Percentiles rank a stretch among this genome's conserved stretches.
phyloP scores from a whole-genome alignment of 2,888 invertebrate genomes.

The Euzetes globulus region DNA sequence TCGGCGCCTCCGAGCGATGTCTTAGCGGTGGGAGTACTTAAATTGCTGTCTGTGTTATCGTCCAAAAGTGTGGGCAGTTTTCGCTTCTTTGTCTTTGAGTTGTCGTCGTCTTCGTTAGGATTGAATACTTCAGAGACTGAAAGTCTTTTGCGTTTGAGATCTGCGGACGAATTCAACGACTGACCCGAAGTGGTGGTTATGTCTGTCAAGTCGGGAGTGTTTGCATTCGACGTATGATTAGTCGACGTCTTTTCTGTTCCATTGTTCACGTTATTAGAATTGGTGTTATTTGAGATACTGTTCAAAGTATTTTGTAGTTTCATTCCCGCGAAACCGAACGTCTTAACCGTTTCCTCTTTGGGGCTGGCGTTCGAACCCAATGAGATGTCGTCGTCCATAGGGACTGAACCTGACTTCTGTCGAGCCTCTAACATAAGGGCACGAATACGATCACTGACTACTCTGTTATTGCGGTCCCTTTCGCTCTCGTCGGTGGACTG shows the following conservation, averaged over 20 bases:
- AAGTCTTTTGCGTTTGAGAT: slow-evolving; percentile 57
- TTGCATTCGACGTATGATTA: not conserved
- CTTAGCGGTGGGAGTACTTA: slow-evolving; percentile 31
- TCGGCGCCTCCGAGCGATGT: not conserved
- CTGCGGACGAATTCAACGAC: not conserved
- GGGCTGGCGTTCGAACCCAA: slow-evolving; percentile 15
- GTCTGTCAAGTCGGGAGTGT: slow-evolving; percentile 21
- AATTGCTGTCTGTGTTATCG: slow-evolving; percentile 37
- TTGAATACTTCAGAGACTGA: slow-evolving; percentile 78
- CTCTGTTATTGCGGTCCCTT: slow-evolving; percentile 21
- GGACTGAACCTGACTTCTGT: not conserved
- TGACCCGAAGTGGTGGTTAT: not conserved
- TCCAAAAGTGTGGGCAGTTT: slow-evolving; percentile 60
- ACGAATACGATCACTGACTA: slow-evolving; percentile 31
- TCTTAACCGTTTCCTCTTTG: slow-evolving; percentile 33
- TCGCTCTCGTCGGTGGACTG: slow-evolving; percentile 19
- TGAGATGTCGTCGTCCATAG: not conserved
- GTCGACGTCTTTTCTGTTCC: not conserved
- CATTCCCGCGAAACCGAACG: slow-evolving; percentile 37
- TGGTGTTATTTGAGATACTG: not conserved
- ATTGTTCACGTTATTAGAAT: not conserved
- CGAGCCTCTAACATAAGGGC: slow-evolving; percentile 33
- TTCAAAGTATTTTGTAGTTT: slow-evolving; percentile 5
- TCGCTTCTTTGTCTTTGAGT: slow-evolving; percentile 55
- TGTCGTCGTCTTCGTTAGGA: slow-evolving; percentile 59